A percentile compares a stretch with the other conserved stretches of the same genome.
phyloP scores from a whole-genome alignment of 2,797 vertebrate species.

The Muscicapa striata region DNA sequence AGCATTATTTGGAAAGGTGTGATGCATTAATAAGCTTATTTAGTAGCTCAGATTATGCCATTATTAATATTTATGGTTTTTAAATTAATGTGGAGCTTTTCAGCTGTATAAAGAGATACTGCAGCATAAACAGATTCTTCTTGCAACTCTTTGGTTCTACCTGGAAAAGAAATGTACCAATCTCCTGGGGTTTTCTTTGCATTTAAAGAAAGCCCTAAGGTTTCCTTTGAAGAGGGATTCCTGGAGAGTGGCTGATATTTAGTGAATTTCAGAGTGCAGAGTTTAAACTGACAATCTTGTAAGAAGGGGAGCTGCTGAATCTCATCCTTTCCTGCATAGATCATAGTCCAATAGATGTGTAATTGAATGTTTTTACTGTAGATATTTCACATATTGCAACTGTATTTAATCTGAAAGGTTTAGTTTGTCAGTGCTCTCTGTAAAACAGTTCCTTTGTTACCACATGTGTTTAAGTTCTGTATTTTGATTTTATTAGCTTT shows the following conservation, averaged over 20 bases:
- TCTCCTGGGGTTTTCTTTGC: not conserved
- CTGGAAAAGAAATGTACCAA: not conserved
- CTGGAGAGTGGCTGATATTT: not conserved
- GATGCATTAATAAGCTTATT: not conserved
- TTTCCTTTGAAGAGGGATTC: constrained; percentile 17
- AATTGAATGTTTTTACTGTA: not conserved
- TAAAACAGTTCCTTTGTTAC: not conserved
- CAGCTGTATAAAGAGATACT: not conserved
- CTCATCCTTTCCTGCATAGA: not conserved
- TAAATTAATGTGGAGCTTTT: not conserved
- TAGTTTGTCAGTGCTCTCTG: not conserved
- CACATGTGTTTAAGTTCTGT: not conserved
- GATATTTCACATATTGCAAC: not conserved
- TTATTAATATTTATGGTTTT: not conserved
- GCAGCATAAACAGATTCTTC: not conserved
- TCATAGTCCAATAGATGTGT: not conserved
- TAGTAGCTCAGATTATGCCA: not conserved
- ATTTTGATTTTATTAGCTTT: not conserved
- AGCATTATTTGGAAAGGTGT: not conserved
- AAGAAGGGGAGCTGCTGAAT: not conserved
- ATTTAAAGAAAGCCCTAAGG: not conserved
- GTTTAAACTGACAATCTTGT: not conserved
- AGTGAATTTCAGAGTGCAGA: not conserved
- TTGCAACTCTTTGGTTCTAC: not conserved
- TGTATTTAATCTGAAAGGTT: not conserved